Conservation (phyloP, 2,888 invertebrate genomes). For the Julus scanicus region DNA sequence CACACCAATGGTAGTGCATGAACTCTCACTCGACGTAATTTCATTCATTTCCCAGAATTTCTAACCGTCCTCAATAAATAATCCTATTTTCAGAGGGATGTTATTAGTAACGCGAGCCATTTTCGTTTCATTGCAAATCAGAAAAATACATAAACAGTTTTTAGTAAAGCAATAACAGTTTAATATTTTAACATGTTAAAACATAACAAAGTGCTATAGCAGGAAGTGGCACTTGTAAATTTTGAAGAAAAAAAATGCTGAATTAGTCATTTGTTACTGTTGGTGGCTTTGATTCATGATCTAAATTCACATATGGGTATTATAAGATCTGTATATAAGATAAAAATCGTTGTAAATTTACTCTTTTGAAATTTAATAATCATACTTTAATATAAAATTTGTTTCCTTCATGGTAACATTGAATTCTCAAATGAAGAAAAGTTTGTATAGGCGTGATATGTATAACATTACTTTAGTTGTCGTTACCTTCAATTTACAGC, state of each 20-base stretch:
- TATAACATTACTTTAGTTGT: too few species aligned
- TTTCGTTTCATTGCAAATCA: not conserved
- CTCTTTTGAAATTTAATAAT: too few species aligned
- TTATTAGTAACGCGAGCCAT: not conserved
- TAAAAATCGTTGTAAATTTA: too few species aligned
- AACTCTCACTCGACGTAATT: not conserved
- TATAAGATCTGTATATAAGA: too few species aligned
- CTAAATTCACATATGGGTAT: too few species aligned
- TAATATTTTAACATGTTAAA: not conserved
- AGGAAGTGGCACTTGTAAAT: not conserved
- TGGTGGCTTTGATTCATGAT: too few species aligned
- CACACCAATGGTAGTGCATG: not conserved
- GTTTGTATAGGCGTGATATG: too few species aligned
- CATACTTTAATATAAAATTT: too few species aligned
- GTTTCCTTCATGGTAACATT: too few species aligned
- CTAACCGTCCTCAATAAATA: not conserved
- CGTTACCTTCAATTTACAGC: not conserved
- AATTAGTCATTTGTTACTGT: not conserved
- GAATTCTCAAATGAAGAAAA: too few species aligned
- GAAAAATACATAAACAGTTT: not conserved
- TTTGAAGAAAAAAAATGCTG: not conserved
- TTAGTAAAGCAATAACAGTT: not conserved
- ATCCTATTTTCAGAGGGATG: not conserved
- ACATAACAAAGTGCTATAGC: not conserved
- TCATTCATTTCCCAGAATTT: conserved; percentile 10